Percentiles rank a stretch among this genome's conserved stretches.
These are phyloP conservation scores for Drosophila kanekoi DNA, from an alignment of 2,888 invertebrate species.

Conservation along the genomic window DNA sequence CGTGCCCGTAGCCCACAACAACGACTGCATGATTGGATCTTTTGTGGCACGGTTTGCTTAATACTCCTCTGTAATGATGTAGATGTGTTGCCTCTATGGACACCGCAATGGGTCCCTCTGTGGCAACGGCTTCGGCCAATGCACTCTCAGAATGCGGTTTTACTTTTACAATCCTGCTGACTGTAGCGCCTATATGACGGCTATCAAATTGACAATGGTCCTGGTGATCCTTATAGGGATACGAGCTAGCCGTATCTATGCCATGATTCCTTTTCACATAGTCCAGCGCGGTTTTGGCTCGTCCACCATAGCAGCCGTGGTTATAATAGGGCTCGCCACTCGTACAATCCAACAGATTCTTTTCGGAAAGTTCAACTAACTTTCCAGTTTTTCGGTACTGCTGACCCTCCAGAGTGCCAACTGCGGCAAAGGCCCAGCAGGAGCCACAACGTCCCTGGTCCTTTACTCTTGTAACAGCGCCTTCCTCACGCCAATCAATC, in stretches of 20 bases:
- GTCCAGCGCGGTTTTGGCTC: constrained; percentile 91
- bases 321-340: constrained; percentile 89
- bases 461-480: constrained; percentile 94
- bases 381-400: constrained; percentile 91
- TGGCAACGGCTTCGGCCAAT: constrained; percentile 91
- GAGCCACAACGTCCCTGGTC: constrained; percentile 95
- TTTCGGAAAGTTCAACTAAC: constrained; percentile 94
- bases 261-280: constrained; percentile 93
- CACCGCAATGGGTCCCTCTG: constrained; percentile 92
- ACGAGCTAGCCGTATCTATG: constrained; percentile 93
- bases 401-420: constrained; percentile 94
- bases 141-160: constrained; percentile 89
- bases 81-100: constrained; percentile 95
- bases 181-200: constrained; percentile 90
- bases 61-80: constrained; percentile 92
- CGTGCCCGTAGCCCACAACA: constrained; percentile 83
- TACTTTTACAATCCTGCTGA: constrained; percentile 91
- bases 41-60: constrained; percentile 89
- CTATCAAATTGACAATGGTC: constrained; percentile 89
- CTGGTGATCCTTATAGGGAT: constrained; percentile 92
- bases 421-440: constrained; percentile 97
- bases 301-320: constrained; percentile 92
- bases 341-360: constrained; percentile 96
- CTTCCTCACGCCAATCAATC: constrained; percentile 93
- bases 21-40: constrained; percentile 91